Base-by-base conservation (phyloP, 2,888 invertebrate genomes). In the Ophioninae sp. region DNA sequence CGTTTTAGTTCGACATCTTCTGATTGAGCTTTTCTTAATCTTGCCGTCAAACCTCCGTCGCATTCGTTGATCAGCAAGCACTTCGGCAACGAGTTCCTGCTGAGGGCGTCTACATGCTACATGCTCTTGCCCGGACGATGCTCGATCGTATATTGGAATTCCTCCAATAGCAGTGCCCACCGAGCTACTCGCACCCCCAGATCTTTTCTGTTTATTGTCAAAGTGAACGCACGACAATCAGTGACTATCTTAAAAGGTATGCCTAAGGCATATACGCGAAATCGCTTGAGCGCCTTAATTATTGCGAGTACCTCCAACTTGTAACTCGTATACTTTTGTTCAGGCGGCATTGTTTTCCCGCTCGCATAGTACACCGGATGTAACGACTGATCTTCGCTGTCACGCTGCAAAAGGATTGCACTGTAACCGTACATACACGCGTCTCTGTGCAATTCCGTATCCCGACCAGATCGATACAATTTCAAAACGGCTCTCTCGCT, bases 91-190 rank as follows among this genome's bases (percentile, higher is more conserved):
- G 87, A 85, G 39, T 85, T 79, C 58, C 87, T 59, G 61, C 86
- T 87, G 61, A 86, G 69, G 10, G 86, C 86, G 69, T 88, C 87
- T 9, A 86, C 85, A 68, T 87, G 87, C 9, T 39, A 56, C 87
- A 87, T 88, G 20, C 76, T 76, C 61, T 82, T 80, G 0, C 30
- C 51, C 23, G 23, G 8, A 9, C 39, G 13, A 13, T 71, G 71
- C 20, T 71, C 71, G 23, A 71, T 39, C 20, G n/a, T n/a, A 1
- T 71, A 71, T n/a, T 71, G 30, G 30, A 71, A 59, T 10, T 71
- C 71, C n/a, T 71, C 58, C 13, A 58, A 23, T 1, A 37, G 5
- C n/a, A 71, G 13, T 0, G 7, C 56, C 71, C 58, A 71, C 7
- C 58, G 56, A 7, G 71, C 71, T 2, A 58, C 71, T 5, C n/a